Evolutionary conservation across 2,888 invertebrate genomes (phyloP).

Genomic region (Eupithecia subfuscata): DNA sequence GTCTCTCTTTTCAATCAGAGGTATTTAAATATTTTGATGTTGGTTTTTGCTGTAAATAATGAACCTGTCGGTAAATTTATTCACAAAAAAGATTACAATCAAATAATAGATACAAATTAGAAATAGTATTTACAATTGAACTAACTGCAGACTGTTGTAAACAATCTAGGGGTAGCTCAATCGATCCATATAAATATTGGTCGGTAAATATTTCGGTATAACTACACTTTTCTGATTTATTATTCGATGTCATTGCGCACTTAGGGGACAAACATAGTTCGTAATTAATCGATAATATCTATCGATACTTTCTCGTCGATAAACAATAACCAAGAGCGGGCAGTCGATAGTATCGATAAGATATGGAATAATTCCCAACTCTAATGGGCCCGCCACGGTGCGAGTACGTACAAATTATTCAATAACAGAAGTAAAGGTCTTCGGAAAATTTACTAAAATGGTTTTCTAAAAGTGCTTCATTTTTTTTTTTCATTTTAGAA

Average conservation of each 20-base stretch:
- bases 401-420: constrained; percentile 40
- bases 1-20: no score
- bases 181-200: no score
- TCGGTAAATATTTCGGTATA: neutral
- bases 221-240: constrained; percentile 23
- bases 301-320: constrained; percentile 75
- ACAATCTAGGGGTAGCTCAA: no score
- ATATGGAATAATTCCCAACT: constrained; percentile 75
- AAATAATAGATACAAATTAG: no score
- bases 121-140: no score
- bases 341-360: constrained; percentile 79
- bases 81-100: no score
- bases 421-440: constrained; percentile 11
- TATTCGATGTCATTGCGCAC: constrained; percentile 68
- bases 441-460: neutral
- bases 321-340: constrained; percentile 78
- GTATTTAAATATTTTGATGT: no score
- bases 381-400: constrained; percentile 77
- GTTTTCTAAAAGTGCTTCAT: neutral
- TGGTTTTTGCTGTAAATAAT: no score
- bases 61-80: no score
- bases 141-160: no score
- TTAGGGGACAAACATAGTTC: constrained; percentile 69
- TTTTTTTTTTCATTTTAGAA: neutral
- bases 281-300: constrained; percentile 76